Percentiles rank a stretch among this genome's conserved stretches.
These are phyloP conservation scores for Molossus alvarezi DNA, from an alignment of 2,797 vertebrate species.

Conservation along the genomic window DNA sequence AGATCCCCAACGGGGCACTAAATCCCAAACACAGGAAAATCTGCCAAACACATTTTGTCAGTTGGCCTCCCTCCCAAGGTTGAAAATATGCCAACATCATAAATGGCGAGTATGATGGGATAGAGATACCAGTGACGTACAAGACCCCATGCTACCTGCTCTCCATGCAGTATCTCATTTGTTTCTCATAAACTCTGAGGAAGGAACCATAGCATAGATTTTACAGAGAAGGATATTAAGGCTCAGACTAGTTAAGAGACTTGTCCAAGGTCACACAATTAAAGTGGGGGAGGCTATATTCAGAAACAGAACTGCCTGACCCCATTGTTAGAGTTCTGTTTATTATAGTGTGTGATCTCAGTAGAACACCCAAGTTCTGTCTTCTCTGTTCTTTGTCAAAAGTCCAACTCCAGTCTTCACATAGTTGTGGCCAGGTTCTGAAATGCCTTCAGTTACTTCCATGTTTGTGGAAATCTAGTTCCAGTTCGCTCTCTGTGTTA, in stretches of 20 bases:
- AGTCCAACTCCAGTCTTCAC: neutral
- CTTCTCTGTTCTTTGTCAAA: neutral
- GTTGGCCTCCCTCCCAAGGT: conserved; percentile 58
- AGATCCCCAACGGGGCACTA: conserved; percentile 11
- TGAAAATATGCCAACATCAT: conserved; percentile 46
- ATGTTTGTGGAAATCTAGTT: conserved; percentile 11
- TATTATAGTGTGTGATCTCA: neutral
- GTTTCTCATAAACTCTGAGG: conserved; percentile 26
- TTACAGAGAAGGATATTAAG: neutral
- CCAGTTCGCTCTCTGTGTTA: conserved; percentile 15
- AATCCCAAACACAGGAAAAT: conserved; percentile 59
- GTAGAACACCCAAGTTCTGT: neutral
- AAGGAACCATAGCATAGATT: neutral
- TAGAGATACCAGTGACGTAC: neutral
- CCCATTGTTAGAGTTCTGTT: neutral
- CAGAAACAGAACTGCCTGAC: neutral
- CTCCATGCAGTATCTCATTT: neutral
- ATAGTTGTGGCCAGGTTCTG: neutral
- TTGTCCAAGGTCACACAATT: neutral
- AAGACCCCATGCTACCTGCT: neutral
- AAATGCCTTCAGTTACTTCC: conserved; percentile 47
- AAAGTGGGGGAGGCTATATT: neutral
- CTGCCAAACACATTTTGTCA: conserved; percentile 67
- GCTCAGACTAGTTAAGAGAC: neutral
- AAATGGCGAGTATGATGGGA: conserved; percentile 69